Conservation (phyloP, 2,888 invertebrate genomes). For the Lepidocyrtoides sp. region DNA sequence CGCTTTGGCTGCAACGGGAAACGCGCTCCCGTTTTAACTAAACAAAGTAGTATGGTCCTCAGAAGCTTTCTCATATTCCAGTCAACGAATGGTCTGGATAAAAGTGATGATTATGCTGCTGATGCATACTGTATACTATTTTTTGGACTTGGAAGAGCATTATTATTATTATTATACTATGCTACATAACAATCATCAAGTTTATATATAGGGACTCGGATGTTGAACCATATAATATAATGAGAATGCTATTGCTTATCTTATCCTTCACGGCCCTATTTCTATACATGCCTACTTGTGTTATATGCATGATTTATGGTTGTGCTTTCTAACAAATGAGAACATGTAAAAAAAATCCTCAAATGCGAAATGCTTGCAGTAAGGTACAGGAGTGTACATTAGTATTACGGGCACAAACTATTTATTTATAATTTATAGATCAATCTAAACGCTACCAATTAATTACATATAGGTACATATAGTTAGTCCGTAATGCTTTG, state of each 20-base stretch:
- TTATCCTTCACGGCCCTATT: not conserved
- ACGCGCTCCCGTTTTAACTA: not conserved
- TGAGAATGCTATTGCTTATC: not conserved
- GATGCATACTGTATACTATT: not conserved
- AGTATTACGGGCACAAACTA: not conserved
- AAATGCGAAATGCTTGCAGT: not conserved
- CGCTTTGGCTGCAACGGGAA: constrained; percentile 23
- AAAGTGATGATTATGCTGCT: constrained; percentile 27
- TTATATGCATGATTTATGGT: constrained; percentile 37
- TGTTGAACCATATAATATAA: constrained; percentile 4
- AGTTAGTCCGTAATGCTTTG: too few species aligned
- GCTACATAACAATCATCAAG: not conserved
- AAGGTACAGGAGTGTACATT: too few species aligned
- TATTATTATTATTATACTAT: not conserved
- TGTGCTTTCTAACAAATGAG: constrained; percentile 2
- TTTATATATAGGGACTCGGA: not conserved
- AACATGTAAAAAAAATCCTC: not conserved
- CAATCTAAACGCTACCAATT: not conserved
- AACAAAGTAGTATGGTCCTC: not conserved
- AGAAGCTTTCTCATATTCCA: not conserved
- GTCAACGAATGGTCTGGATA: not conserved
- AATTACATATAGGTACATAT: too few species aligned
- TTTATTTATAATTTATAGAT: not conserved
- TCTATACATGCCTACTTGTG: not conserved
- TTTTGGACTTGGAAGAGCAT: not conserved